phyloP scores from a whole-genome alignment of 2,888 invertebrate species.

The Acheta domesticus region DNA sequence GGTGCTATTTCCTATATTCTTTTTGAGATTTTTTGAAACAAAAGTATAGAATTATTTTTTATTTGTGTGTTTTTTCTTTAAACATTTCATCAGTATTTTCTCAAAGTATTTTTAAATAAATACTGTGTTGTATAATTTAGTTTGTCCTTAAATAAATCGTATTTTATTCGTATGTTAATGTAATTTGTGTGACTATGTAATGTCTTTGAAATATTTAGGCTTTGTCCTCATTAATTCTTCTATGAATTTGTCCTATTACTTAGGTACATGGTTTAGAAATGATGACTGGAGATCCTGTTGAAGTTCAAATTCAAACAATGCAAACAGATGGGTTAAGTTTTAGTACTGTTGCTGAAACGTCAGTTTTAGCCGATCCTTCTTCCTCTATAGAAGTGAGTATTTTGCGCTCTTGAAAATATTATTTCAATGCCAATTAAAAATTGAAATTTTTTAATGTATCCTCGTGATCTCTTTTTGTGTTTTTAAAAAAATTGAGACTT shows the following conservation, averaged over 20 bases:
- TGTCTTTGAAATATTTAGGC: background rate
- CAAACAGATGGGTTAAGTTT: constrained; percentile 23
- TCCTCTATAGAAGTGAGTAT: constrained; percentile 18
- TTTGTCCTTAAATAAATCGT: no score
- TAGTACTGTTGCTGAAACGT: background rate
- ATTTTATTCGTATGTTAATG: no score
- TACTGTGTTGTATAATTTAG: background rate
- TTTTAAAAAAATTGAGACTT: background rate
- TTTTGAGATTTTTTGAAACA: background rate
- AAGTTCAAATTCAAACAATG: constrained; percentile 36
- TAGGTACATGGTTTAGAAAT: constrained; percentile 40
- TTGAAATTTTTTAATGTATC: no score
- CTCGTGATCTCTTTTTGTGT: background rate
- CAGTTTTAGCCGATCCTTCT: background rate
- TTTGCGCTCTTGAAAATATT: background rate
- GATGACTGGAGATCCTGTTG: constrained; percentile 32
- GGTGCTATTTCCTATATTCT: background rate
- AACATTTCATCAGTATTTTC: background rate
- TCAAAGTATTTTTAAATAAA: background rate
- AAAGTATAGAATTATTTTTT: background rate
- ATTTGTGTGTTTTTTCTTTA: background rate
- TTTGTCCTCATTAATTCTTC: background rate
- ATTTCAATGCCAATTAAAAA: no score
- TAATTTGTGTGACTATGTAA: no score
- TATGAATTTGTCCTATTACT: background rate